phyloP scores from a whole-genome alignment of 2,888 invertebrate species.

The Trachelus troglodyta region DNA sequence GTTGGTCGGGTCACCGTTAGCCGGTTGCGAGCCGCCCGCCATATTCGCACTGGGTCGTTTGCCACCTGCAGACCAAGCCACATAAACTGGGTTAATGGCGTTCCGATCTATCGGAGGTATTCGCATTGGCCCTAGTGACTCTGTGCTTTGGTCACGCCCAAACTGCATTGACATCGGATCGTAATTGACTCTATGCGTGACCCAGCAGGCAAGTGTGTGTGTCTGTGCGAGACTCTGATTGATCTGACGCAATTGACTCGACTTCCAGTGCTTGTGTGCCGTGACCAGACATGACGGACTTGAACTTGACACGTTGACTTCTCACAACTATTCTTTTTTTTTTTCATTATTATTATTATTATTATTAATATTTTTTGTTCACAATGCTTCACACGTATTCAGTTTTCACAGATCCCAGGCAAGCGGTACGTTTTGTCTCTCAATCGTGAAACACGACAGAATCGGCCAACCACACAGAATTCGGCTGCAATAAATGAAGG shows the following conservation, averaged over 20 bases:
- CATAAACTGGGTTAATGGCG: constrained; percentile 67
- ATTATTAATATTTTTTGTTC: background rate
- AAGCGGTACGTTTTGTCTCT: constrained; percentile 41
- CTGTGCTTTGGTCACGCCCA: constrained; percentile 65
- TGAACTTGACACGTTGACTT: constrained; percentile 57
- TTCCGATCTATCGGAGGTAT: constrained; percentile 59
- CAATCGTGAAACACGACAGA: constrained; percentile 40
- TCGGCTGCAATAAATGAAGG: constrained; percentile 55
- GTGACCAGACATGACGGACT: constrained; percentile 57
- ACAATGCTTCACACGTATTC: constrained; percentile 40
- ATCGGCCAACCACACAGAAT: constrained; percentile 52
- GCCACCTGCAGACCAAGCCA: constrained; percentile 67
- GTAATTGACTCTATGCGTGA: constrained; percentile 63
- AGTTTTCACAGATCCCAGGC: constrained; percentile 47
- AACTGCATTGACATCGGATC: constrained; percentile 56
- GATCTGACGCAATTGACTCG: constrained; percentile 61
- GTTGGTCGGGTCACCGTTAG: constrained; percentile 62
- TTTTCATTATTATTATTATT: too few relatives aligned
- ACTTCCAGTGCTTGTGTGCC: constrained; percentile 61
- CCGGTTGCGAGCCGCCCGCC: constrained; percentile 63
- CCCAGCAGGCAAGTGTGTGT: constrained; percentile 64
- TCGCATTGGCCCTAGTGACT: constrained; percentile 63
- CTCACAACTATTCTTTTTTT: constrained; percentile 40
- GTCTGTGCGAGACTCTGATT: constrained; percentile 58
- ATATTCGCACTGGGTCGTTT: constrained; percentile 62